Base-by-base conservation (phyloP, 2,797 vertebrate genomes). In the Ctenochaetus hawaiiensis region DNA sequence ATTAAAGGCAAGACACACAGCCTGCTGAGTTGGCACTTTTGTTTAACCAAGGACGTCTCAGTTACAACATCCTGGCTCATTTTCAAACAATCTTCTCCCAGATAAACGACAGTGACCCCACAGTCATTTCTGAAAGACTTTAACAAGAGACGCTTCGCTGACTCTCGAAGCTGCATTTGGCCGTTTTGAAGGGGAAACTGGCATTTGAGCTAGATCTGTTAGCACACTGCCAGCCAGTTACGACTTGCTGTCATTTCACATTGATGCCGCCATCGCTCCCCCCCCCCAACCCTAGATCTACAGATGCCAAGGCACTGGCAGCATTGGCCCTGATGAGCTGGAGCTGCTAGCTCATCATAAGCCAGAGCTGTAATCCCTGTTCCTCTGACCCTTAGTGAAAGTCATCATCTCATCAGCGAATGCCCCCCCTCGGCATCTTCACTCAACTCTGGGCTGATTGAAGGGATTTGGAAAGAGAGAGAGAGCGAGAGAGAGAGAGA, bases 1-100 rank as follows among this genome's bases (percentile, higher is more conserved):
- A 87, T 91, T 90, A 89, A 89, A 91, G 67, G 69, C 80, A 66
- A 84, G 78, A 67, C 80, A 72, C 73, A 68, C 67, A 65, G 80
- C 65, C 65, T 22, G 16, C 62, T 70, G 52, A 76, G 73, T 54
- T 72, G 86, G 75, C 78, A 41, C 69, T 59, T n/a, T 64, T 23
- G 80, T 85, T 73, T 73, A 75, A 81, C 49, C 53, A 54, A 2
- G 51, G 39, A 65, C 80, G 48, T 88, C 59, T 84, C 59, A 14
- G 63, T 80, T 73, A 78, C 80, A 88, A 79, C 67, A 79, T 64
- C 22, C 72, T 65, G 84, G 82, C 81, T 83, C 64, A 12, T 85
- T 87, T 82, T 79, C 82, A 86, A 80, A 70, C 72, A 74, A 68
- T 84, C 58, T 60, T 69, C 77, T 83, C 69, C 14, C 61, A 57